These are phyloP conservation scores for Bos javanicus DNA, from an alignment of 2,113 vertebrate genomes.

Conservation along the genomic window DNA sequence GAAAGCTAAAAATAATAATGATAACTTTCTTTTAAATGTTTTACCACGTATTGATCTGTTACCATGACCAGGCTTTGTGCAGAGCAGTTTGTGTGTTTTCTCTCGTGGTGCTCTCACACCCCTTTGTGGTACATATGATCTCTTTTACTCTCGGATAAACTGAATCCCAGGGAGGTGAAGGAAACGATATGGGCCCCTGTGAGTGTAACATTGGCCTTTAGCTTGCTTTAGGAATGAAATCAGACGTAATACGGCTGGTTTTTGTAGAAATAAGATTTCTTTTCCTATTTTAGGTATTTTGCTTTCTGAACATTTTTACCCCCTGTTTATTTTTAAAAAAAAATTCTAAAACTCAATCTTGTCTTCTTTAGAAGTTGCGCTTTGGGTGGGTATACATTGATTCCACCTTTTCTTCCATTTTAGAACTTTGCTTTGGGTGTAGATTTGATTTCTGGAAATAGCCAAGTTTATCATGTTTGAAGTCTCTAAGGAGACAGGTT, in stretches of 20 bases:
- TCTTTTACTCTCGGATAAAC: not conserved
- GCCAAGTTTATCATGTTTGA: not conserved
- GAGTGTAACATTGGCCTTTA: not conserved
- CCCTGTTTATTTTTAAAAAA: not conserved
- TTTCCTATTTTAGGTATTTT: not conserved
- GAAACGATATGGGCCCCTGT: not conserved
- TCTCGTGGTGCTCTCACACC: not conserved
- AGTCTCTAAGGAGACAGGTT: not conserved
- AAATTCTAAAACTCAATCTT: not conserved
- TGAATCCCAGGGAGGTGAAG: not conserved
- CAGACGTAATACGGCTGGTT: not conserved
- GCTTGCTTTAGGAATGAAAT: not conserved
- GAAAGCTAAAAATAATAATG: not conserved
- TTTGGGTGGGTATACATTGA: not conserved
- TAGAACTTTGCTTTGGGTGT: not conserved
- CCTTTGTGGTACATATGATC: not conserved
- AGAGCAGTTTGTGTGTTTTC: accelerated
- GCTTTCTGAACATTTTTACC: not conserved
- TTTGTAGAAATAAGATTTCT: not conserved
- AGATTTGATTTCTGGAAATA: not conserved
- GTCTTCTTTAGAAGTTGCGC: not conserved
- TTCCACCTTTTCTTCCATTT: not conserved
- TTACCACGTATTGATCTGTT: not conserved
- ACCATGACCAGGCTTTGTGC: not conserved
- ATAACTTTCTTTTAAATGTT: not conserved